A percentile compares a stretch with the other conserved stretches of the same genome.
Conservation (phyloP, 2,888 invertebrate species). For the Lasius fuliginosus region DNA sequence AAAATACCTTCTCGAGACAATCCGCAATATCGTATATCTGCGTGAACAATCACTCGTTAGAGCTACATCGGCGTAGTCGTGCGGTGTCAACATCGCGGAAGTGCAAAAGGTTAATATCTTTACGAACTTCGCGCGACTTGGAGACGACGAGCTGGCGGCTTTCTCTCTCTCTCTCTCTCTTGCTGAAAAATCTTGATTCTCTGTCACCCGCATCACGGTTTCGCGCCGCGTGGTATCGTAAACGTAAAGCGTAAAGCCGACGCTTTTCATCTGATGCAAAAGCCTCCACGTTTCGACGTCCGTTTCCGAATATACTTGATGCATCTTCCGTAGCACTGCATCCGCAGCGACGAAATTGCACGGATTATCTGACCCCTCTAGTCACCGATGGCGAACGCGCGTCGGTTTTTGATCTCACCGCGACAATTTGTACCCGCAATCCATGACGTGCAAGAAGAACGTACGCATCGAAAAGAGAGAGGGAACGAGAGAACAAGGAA, state of each 20-base stretch:
- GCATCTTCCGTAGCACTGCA: background rate
- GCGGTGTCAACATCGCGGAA: slow-evolving; percentile 14
- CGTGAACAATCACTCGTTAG: slow-evolving; percentile 27
- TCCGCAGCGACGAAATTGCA: slow-evolving; percentile 69
- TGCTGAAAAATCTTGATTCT: slow-evolving; percentile 38
- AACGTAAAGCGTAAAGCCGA: background rate
- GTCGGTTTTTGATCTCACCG: slow-evolving; percentile 80
- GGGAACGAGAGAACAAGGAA: background rate
- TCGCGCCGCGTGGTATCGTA: too few relatives aligned
- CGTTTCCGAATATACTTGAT: background rate
- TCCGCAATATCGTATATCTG: slow-evolving; percentile 30
- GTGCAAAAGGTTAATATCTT: slow-evolving; percentile 11
- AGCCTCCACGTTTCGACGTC: background rate
- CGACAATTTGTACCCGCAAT: slow-evolving; percentile 79
- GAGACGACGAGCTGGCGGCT: background rate
- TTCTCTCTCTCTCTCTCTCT: background rate
- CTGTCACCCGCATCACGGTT: background rate
- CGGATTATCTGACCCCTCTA: slow-evolving; percentile 69
- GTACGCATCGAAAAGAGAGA: slow-evolving; percentile 59
- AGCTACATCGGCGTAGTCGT: background rate
- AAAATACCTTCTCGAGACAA: slow-evolving; percentile 23
- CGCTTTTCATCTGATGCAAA: slow-evolving; percentile 8
- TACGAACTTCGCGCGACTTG: background rate
- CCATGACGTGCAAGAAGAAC: slow-evolving; percentile 70
- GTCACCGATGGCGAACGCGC: slow-evolving; percentile 69